phyloP scores from a whole-genome alignment of 2,888 invertebrate species.

The Plebejus melissa region DNA sequence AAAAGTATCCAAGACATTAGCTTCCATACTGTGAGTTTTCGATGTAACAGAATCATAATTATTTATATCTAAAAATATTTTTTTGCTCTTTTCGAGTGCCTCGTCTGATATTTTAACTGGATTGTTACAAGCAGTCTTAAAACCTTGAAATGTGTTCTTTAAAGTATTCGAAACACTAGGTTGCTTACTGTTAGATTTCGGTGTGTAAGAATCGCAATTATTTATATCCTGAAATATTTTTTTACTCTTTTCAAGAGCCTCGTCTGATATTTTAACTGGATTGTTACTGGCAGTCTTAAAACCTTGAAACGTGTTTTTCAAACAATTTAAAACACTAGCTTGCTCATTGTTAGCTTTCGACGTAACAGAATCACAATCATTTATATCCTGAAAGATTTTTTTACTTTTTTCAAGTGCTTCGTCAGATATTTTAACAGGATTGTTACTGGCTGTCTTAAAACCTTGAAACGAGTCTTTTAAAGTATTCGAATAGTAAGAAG shows the following conservation, averaged over 20 bases:
- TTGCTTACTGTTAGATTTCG: background rate
- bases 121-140: slow-evolving; percentile 49
- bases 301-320: slow-evolving; percentile 34
- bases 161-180: too few relatives aligned
- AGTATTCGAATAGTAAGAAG: background rate
- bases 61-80: slow-evolving; percentile 46
- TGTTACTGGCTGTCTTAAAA: slow-evolving; percentile 56
- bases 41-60: too few relatives aligned
- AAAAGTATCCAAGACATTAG: background rate
- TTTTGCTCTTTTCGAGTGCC: slow-evolving; percentile 48
- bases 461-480: slow-evolving; percentile 35
- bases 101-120: slow-evolving; percentile 44
- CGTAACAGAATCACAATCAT: slow-evolving; percentile 14
- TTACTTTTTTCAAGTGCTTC: slow-evolving; percentile 40
- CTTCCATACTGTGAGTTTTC: background rate
- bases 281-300: slow-evolving; percentile 49
- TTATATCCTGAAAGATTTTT: slow-evolving; percentile 40
- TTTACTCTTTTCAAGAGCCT: slow-evolving; percentile 39
- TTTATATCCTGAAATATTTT: slow-evolving; percentile 43
- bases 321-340: background rate
- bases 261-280: slow-evolving; percentile 44
- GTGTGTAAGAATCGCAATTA: slow-evolving; percentile 1
- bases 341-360: background rate
- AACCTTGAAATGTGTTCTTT: slow-evolving; percentile 37
- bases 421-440: slow-evolving; percentile 44